Evolutionary conservation across 2,113 vertebrate species (phyloP).

Genomic region (Eptatretus burgeri): DNA sequence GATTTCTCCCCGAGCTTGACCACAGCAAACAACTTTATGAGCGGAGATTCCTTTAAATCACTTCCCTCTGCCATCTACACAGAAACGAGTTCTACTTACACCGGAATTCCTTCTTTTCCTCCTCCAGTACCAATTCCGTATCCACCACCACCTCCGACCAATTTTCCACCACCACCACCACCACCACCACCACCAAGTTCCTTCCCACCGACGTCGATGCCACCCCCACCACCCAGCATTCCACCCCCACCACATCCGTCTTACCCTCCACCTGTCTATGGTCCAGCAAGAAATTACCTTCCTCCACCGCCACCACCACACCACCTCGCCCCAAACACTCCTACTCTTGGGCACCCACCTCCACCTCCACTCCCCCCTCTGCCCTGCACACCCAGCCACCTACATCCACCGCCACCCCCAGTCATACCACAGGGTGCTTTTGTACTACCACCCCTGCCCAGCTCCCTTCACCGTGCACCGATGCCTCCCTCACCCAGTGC

Average conservation of each 20-base stretch:
- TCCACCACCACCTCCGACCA: slow-evolving; percentile 3
- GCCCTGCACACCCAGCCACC: neutral
- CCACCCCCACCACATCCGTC: slow-evolving; percentile 5
- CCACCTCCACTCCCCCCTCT: neutral
- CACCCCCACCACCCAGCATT: neutral
- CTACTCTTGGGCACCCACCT: neutral
- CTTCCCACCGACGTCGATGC: neutral
- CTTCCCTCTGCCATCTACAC: no score
- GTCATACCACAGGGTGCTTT: no score
- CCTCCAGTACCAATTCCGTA: neutral
- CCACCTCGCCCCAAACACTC: neutral
- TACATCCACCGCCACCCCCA: neutral
- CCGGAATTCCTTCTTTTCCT: no score
- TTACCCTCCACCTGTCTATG: neutral
- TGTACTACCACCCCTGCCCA: neutral
- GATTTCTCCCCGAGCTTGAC: neutral
- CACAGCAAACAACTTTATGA: neutral
- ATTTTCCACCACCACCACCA: neutral
- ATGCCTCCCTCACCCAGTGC: neutral
- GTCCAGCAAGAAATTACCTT: neutral
- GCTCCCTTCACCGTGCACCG: neutral
- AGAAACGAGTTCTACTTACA: no score
- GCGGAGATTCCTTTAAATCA: neutral
- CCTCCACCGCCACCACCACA: neutral
- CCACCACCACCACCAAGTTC: neutral